These are phyloP conservation scores for Neotoma lepida DNA, from an alignment of 2,113 vertebrate genomes.

Conservation along the genomic window DNA sequence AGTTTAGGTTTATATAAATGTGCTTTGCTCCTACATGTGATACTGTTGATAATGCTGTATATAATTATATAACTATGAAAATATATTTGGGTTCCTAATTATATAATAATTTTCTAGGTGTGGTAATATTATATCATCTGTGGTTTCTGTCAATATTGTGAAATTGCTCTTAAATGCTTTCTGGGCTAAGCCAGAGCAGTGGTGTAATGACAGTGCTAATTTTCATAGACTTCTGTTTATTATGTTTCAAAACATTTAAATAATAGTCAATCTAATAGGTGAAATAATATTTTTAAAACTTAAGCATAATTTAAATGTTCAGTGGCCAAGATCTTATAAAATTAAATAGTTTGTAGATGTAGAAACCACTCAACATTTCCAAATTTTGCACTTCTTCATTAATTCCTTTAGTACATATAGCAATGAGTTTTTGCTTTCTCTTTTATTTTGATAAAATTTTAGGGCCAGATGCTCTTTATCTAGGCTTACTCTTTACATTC, in stretches of 20 bases:
- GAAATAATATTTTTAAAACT: slow-evolving; percentile 26
- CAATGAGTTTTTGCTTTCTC: neutral
- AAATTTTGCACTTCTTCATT: neutral
- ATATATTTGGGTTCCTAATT: neutral
- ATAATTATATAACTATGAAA: neutral
- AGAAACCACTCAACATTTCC: neutral
- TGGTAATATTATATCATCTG: neutral
- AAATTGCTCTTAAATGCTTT: neutral
- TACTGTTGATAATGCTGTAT: neutral
- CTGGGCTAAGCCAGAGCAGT: neutral
- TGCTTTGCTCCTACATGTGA: neutral
- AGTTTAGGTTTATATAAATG: neutral
- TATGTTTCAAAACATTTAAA: neutral
- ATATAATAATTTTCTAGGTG: neutral
- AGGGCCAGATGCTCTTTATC: neutral
- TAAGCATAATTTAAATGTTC: neutral
- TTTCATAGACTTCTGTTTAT: neutral
- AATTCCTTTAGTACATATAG: neutral
- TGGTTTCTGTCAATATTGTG: neutral
- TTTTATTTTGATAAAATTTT: slow-evolving; percentile 31
- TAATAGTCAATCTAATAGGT: slow-evolving; percentile 60
- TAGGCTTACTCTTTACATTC: neutral
- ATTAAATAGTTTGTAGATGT: neutral
- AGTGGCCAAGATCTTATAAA: neutral
- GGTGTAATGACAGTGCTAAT: neutral